phyloP scores from a whole-genome alignment of 30 jellyfish, hydroid and myxozoan genomes.

The Sanderia malayensis region DNA sequence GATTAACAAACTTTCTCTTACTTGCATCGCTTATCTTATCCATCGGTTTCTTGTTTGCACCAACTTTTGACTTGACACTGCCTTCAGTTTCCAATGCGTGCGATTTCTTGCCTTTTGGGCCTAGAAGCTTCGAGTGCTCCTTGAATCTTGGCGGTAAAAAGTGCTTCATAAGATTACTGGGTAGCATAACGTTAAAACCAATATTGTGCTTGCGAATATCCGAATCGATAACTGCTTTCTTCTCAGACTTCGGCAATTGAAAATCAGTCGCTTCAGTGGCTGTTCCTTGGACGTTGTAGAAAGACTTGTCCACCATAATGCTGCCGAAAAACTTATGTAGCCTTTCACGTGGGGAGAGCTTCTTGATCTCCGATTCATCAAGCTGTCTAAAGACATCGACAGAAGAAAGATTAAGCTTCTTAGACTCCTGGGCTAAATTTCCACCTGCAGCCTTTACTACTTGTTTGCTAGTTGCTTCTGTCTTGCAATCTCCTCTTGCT shows the following conservation, averaged over 20 bases:
- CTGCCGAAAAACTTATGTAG: conserved; percentile 86
- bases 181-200: conserved; percentile 88
- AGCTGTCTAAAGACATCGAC: conserved; percentile 43
- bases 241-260: conserved; percentile 5
- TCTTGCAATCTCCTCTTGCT: conserved; percentile 68
- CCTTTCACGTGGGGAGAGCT: conserved; percentile 71
- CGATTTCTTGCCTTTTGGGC: conserved; percentile 51
- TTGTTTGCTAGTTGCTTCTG: conserved; percentile 99
- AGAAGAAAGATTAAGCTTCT: conserved; percentile 13
- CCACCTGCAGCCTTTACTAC: conserved; percentile 52
- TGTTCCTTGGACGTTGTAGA: conserved; percentile 73
- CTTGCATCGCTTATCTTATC: conserved; percentile 75
- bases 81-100: conserved; percentile 42
- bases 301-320: conserved; percentile 66
- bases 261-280: conserved; percentile 64
- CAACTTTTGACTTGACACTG: conserved; percentile 43
- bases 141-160: conserved; percentile 75
- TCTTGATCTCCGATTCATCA: conserved; percentile 59
- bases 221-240: conserved; percentile 43
- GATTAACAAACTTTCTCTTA: conserved; percentile 57
- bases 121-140: conserved; percentile 52
- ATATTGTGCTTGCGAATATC: conserved; percentile 87
- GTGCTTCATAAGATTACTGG: conserved; percentile 69
- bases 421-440: conserved; percentile 29
- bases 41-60: conserved; percentile 64